These are phyloP conservation scores for Hydrophis major DNA, from an alignment of 2,797 vertebrate species.

Conservation along the genomic window DNA sequence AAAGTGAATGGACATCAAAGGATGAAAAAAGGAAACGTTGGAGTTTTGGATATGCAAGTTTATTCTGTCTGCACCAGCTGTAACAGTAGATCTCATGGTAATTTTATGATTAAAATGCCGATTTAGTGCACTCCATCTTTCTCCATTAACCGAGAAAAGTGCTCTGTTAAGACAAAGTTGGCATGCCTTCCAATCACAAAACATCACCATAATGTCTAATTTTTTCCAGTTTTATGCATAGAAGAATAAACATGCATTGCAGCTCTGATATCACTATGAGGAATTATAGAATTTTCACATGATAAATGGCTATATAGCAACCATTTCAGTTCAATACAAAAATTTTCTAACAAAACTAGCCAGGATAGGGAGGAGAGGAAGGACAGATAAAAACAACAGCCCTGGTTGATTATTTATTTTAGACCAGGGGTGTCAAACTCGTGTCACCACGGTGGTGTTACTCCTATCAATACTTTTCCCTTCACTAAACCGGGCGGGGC, in stretches of 20 bases:
- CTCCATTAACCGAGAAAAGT: not conserved
- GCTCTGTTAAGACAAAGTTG: not conserved
- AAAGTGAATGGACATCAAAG: slow-evolving; percentile 2
- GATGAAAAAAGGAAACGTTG: not conserved
- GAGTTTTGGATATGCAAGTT: not conserved
- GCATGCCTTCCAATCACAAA: not conserved
- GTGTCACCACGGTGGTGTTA: too few species aligned
- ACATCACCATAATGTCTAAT: not conserved
- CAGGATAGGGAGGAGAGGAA: not conserved
- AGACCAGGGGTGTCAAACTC: too few species aligned
- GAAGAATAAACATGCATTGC: not conserved
- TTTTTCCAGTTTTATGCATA: not conserved
- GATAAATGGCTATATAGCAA: not conserved
- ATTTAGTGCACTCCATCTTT: not conserved
- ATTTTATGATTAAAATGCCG: not conserved
- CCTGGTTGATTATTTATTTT: not conserved
- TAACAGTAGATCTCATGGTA: slow-evolving; percentile 35
- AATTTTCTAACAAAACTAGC: not conserved
- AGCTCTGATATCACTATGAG: not conserved
- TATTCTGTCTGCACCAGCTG: not conserved
- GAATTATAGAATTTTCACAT: not conserved
- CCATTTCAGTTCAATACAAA: not conserved
- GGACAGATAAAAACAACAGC: not conserved
- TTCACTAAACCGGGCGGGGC: too few species aligned
- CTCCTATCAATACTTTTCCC: too few species aligned